These are phyloP conservation scores for Tetraodon nigroviridis DNA, from an alignment of 2,113 vertebrate species.

Conservation along the genomic window DNA sequence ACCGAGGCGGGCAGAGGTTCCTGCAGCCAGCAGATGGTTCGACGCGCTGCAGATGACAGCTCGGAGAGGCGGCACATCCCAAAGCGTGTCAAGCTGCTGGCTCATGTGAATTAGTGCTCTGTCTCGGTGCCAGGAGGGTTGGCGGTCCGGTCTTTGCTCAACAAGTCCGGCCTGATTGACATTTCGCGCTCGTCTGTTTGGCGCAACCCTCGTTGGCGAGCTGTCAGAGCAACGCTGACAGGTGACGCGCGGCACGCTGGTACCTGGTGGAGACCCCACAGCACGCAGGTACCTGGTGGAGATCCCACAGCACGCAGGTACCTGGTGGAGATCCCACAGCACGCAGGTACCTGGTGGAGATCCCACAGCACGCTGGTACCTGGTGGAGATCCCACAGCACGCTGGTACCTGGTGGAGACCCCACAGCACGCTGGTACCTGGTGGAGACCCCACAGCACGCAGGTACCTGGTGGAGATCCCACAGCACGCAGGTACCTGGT, in stretches of 20 bases:
- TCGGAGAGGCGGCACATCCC: slow-evolving; percentile 64
- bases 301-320: slow-evolving; percentile 27
- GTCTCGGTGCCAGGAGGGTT: slow-evolving; percentile 43
- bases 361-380: slow-evolving; percentile 22
- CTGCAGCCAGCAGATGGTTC: slow-evolving; percentile 68
- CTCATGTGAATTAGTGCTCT: slow-evolving; percentile 54
- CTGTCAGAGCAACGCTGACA: slow-evolving; percentile 39
- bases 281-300: slow-evolving; percentile 10
- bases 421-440: slow-evolving; percentile 15
- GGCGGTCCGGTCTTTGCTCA: slow-evolving; percentile 42
- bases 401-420: slow-evolving; percentile 15
- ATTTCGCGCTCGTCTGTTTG: slow-evolving; percentile 34
- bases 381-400: slow-evolving; percentile 23
- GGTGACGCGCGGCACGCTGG: slow-evolving; percentile 43
- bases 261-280: slow-evolving; percentile 35
- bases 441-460: slow-evolving; percentile 24
- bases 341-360: too few species aligned
- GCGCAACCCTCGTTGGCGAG: slow-evolving; percentile 17
- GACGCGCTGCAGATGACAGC: slow-evolving; percentile 67
- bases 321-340: too few species aligned
- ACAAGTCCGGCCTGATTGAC: slow-evolving; percentile 51
- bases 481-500: slow-evolving; percentile 24
- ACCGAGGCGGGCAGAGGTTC: slow-evolving; percentile 43
- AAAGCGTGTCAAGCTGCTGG: slow-evolving; percentile 56
- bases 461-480: slow-evolving; percentile 34